phyloP scores from a whole-genome alignment of 2,797 vertebrate species.

The Falco cherrug region DNA sequence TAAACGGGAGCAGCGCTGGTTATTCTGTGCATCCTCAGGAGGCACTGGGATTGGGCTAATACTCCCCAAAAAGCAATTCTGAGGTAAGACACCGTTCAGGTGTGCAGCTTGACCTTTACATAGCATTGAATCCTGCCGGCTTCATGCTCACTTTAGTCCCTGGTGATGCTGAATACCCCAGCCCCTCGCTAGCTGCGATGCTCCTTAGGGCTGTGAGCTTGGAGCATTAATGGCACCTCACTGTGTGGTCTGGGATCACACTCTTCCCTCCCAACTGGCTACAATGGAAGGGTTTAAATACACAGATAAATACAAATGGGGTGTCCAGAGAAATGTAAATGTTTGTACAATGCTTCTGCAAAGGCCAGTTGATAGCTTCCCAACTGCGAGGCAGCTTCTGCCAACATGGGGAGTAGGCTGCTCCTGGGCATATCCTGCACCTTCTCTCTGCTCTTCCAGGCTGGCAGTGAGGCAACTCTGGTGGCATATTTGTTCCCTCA shows the following conservation, averaged over 20 bases:
- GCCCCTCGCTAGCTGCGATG: fast-evolving
- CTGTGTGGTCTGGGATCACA: background rate
- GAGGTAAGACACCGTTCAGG: background rate
- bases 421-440: background rate
- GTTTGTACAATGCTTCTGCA: background rate
- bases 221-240: background rate
- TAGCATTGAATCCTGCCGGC: background rate
- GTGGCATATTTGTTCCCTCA: background rate
- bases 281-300: background rate
- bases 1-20: background rate
- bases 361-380: background rate
- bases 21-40: background rate
- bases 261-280: background rate
- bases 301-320: background rate
- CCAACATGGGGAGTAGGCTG: background rate
- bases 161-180: background rate
- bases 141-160: background rate
- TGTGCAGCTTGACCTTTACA: background rate
- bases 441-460: background rate
- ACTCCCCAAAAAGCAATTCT: background rate
- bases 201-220: background rate
- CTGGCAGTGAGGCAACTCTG: background rate
- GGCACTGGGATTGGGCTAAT: background rate
- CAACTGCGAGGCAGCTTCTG: background rate
- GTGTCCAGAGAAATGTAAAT: background rate